phyloP scores from a whole-genome alignment of 2,113 vertebrate species.

The Grammomys surdaster region DNA sequence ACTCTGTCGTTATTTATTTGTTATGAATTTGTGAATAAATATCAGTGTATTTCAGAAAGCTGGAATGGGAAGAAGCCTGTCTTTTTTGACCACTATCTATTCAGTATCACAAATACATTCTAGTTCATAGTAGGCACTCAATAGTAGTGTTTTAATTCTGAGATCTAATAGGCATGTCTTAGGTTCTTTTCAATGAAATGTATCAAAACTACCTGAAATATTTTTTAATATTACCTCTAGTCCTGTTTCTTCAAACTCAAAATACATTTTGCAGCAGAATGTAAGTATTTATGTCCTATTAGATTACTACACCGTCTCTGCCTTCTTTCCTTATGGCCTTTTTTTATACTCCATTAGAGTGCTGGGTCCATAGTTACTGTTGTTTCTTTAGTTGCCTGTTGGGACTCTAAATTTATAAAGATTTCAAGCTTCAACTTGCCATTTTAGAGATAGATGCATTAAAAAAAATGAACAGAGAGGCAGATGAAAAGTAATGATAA shows the following conservation, averaged over 20 bases:
- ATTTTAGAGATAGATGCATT: neutral
- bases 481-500: neutral
- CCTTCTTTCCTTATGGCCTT: neutral
- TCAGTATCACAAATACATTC: neutral
- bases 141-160: conserved; percentile 18
- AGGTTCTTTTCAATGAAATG: neutral
- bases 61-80: neutral
- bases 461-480: neutral
- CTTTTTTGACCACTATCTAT: neutral
- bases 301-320: neutral
- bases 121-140: neutral
- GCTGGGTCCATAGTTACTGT: neutral
- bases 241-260: conserved; percentile 21
- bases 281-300: neutral
- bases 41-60: neutral
- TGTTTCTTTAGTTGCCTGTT: neutral
- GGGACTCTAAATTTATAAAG: conserved; percentile 17
- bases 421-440: conserved; percentile 28
- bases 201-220: conserved; percentile 33
- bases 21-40: neutral
- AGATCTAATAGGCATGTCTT: neutral
- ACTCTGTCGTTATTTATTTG: neutral
- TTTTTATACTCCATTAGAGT: neutral
- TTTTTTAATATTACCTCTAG: neutral
- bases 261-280: conserved; percentile 9